Percentiles rank a stretch among this genome's conserved stretches.
These are phyloP conservation scores for Diorhabda sublineata DNA, from an alignment of 1,140 invertebrate species.

Conservation along the genomic window DNA sequence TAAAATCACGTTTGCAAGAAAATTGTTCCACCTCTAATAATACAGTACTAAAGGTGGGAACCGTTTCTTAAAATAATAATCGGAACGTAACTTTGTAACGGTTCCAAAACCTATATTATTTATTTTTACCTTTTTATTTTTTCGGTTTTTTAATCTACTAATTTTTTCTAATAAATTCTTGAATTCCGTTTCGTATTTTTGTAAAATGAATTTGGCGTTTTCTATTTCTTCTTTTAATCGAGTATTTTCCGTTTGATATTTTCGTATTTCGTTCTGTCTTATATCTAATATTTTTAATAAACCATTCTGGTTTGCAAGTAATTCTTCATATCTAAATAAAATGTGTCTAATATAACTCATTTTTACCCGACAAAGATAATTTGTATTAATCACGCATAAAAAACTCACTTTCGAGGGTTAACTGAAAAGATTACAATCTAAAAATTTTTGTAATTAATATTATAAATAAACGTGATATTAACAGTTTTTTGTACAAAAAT, in stretches of 20 bases:
- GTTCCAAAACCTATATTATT: neutral
- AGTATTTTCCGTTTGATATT: constrained; percentile 25
- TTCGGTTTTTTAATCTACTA: constrained; percentile 23
- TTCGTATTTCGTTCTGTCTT: constrained; percentile 29
- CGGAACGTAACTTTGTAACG: neutral
- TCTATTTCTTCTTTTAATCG: constrained; percentile 26
- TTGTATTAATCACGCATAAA: too few species aligned
- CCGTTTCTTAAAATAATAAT: neutral
- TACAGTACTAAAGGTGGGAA: neutral
- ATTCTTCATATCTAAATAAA: constrained; percentile 30
- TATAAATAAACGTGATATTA: neutral
- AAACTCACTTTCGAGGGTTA: too few species aligned
- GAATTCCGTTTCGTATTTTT: constrained; percentile 18
- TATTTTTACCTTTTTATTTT: constrained; percentile 25
- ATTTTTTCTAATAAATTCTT: constrained; percentile 23
- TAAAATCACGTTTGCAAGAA: neutral
- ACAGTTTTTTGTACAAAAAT: neutral
- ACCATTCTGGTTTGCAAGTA: constrained; percentile 25
- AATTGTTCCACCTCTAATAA: neutral
- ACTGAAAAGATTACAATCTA: neutral
- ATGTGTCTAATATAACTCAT: neutral
- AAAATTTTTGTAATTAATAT: constrained; percentile 7
- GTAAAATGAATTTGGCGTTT: constrained; percentile 19
- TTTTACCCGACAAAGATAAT: too few species aligned
- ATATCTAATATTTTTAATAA: constrained; percentile 30